phyloP scores from a whole-genome alignment of 2,888 invertebrate species.

The Rosalia funebris region DNA sequence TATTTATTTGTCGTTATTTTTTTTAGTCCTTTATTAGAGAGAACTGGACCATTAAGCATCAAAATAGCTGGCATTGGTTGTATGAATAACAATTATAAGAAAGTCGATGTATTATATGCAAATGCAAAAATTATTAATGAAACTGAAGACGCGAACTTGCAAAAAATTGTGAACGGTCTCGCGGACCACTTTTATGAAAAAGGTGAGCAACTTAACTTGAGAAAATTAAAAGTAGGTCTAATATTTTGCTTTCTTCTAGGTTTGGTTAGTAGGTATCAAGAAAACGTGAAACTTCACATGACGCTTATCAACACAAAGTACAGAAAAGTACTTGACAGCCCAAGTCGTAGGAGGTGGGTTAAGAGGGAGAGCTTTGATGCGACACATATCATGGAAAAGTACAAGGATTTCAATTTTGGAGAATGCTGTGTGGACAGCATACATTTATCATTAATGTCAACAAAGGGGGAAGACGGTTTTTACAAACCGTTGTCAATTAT shows the following conservation, averaged over 20 bases:
- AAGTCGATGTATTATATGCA: slow-evolving; percentile 84
- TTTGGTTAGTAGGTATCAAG: slow-evolving; percentile 66
- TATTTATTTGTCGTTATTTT: too few relatives aligned
- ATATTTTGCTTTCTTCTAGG: slow-evolving; percentile 59
- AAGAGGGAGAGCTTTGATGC: slow-evolving; percentile 71
- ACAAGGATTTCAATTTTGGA: slow-evolving; percentile 79
- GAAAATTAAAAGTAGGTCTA: neutral
- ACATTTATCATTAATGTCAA: slow-evolving; percentile 74
- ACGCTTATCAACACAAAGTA: slow-evolving; percentile 69
- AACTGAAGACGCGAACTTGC: slow-evolving; percentile 67
- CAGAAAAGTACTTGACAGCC: slow-evolving; percentile 37
- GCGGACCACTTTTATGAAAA: slow-evolving; percentile 70
- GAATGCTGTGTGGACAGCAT: slow-evolving; percentile 71
- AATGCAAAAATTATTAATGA: slow-evolving; percentile 66
- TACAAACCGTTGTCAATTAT: slow-evolving; percentile 62
- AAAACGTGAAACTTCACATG: slow-evolving; percentile 83
- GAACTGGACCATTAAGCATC: slow-evolving; percentile 63
- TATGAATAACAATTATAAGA: slow-evolving; percentile 89
- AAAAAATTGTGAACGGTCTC: slow-evolving; percentile 72
- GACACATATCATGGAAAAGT: slow-evolving; percentile 72
- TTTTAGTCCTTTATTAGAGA: slow-evolving; percentile 50
- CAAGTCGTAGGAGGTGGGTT: slow-evolving; percentile 48
- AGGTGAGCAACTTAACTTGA: slow-evolving; percentile 63
- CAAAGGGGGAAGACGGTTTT: slow-evolving; percentile 70
- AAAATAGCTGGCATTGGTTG: slow-evolving; percentile 81